phyloP scores from a whole-genome alignment of 2,888 invertebrate genomes.

The Caenorhabditis panamensis region DNA sequence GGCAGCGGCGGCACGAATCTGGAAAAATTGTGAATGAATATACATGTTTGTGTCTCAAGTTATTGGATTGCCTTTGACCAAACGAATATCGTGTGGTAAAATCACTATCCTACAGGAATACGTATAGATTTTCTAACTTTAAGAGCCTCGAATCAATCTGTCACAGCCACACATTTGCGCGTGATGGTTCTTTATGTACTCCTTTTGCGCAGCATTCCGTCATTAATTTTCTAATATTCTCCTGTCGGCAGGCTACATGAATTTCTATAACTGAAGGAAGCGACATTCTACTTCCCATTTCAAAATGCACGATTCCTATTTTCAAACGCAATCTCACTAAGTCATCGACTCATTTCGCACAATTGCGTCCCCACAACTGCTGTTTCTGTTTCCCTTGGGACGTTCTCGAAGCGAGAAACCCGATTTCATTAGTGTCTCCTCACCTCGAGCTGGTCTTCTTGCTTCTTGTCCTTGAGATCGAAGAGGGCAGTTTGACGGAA shows the following conservation, averaged over 20 bases:
- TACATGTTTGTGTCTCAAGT: too few species aligned
- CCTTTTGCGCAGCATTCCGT: too few species aligned
- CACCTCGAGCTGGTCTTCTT: conserved; percentile 72
- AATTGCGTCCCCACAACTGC: not conserved
- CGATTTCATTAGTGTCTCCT: conserved; percentile 14
- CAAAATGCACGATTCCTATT: not conserved
- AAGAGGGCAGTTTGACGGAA: conserved; percentile 92
- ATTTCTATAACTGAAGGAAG: not conserved
- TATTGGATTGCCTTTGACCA: too few species aligned
- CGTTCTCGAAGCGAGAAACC: not conserved
- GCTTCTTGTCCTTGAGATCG: conserved; percentile 82
- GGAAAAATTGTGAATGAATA: conserved; percentile 83
- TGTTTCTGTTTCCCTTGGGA: conserved; percentile 11
- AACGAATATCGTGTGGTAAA: too few species aligned
- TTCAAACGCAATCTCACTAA: not conserved
- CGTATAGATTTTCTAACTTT: too few species aligned
- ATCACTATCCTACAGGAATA: too few species aligned
- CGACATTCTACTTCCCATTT: not conserved
- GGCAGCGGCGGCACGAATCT: conserved; percentile 92
- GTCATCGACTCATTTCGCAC: not conserved
- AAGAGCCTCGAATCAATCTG: too few species aligned
- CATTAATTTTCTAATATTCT: too few species aligned
- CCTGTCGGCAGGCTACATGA: too few species aligned
- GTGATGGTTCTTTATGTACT: too few species aligned
- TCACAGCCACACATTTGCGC: too few species aligned